Conservation (phyloP, 2,113 vertebrate species). For the Zosterops lateralis region DNA sequence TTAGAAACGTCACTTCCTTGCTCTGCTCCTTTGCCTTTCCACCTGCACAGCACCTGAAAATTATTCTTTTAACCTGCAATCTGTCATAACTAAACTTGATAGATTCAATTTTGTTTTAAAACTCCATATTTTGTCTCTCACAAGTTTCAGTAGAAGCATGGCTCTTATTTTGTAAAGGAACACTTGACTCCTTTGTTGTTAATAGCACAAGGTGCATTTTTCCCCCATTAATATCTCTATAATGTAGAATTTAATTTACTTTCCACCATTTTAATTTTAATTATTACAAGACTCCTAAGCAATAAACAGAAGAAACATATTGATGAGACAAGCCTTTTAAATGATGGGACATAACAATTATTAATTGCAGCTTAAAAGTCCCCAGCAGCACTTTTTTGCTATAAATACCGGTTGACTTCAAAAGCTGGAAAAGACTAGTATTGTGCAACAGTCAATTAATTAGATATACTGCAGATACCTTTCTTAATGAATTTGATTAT, state of each 20-base stretch:
- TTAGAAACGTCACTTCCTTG: background rate
- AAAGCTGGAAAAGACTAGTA: constrained; percentile 3
- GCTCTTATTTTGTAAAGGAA: constrained; percentile 34
- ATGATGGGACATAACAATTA: constrained; percentile 27
- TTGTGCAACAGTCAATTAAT: constrained; percentile 47
- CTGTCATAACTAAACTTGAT: background rate
- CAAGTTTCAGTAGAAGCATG: background rate
- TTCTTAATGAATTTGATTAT: constrained; percentile 26
- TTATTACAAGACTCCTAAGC: constrained; percentile 42
- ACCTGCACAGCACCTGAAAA: background rate
- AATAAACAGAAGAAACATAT: constrained; percentile 41
- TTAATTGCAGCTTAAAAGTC: constrained; percentile 57
- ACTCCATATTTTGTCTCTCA: background rate
- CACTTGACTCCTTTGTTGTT: constrained; percentile 24
- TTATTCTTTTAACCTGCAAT: background rate
- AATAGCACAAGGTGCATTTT: constrained; percentile 5
- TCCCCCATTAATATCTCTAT: constrained; percentile 12
- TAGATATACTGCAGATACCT: constrained; percentile 7
- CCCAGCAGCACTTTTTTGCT: constrained; percentile 28
- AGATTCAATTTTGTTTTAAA: background rate
- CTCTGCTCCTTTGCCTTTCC: background rate
- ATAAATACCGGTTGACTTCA: constrained; percentile 46
- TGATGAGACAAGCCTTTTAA: constrained; percentile 54
- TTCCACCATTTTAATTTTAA: constrained; percentile 50
- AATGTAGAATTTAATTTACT: constrained; percentile 52